These are phyloP conservation scores for Syndactyla subalaris DNA, from an alignment of 2,797 vertebrate genomes.

Conservation along the genomic window DNA sequence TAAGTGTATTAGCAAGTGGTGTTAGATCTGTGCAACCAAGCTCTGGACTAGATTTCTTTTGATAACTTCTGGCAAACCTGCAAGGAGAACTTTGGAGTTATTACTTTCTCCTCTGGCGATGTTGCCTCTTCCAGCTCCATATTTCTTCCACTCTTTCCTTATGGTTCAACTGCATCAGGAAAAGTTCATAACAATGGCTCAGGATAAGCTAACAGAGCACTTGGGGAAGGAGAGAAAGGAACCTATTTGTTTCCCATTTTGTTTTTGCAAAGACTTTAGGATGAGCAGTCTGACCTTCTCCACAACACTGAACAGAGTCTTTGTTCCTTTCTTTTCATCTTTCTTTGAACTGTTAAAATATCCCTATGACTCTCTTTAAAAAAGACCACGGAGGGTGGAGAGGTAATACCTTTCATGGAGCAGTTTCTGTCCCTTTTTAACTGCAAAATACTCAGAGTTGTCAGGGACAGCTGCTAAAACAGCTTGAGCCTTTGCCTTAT, in stretches of 20 bases:
- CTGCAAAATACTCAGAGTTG: background rate
- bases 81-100: background rate
- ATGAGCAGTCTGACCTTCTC: background rate
- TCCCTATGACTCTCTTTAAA: background rate
- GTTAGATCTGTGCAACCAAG: background rate
- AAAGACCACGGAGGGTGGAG: rapidly evolving
- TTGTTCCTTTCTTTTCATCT: background rate
- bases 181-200: background rate
- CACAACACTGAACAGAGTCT: background rate
- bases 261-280: background rate
- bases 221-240: background rate
- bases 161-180: background rate
- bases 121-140: background rate
- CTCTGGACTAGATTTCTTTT: background rate
- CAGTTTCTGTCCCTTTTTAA: background rate
- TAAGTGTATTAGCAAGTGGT: background rate
- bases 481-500: background rate
- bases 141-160: conserved; percentile 19
- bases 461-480: background rate
- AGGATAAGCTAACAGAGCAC: background rate
- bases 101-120: background rate
- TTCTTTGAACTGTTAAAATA: background rate
- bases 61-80: background rate
- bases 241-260: background rate
- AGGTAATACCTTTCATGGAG: background rate